Conservation (phyloP, 2,797 vertebrate species). For the Sebastes aleutianus region DNA sequence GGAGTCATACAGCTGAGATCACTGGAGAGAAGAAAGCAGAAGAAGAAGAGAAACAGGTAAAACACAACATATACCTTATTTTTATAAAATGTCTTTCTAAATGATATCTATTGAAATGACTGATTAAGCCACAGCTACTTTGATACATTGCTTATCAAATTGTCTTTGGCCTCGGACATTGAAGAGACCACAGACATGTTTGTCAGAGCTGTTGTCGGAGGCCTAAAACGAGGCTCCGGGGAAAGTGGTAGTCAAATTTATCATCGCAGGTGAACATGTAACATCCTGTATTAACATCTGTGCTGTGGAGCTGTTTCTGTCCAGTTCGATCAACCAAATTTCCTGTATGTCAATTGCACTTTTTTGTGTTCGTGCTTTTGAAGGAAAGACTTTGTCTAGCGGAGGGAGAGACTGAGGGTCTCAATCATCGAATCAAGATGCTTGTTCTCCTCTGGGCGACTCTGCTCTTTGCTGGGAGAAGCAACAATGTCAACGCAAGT, state of each 20-base stretch:
- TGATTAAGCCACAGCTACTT: too few species aligned
- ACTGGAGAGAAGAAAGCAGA: neutral
- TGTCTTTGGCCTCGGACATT: neutral
- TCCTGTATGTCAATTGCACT: neutral
- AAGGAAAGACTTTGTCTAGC: too few species aligned
- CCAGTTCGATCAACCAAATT: slow-evolving; percentile 1
- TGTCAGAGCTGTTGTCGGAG: neutral
- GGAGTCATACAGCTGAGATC: neutral
- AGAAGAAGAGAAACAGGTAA: neutral
- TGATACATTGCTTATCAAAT: neutral
- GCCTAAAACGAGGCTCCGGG: neutral
- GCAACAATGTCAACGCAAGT: neutral
- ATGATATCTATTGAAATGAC: neutral
- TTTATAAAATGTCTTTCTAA: neutral
- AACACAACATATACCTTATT: neutral
- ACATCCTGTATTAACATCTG: slow-evolving; percentile 6
- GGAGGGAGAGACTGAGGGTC: neutral
- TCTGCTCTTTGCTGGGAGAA: slow-evolving; percentile 17
- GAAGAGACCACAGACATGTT: neutral
- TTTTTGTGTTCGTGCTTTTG: neutral
- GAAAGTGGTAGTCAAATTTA: slow-evolving; percentile 12
- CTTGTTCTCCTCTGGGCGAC: slow-evolving; percentile 18
- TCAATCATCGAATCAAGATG: slow-evolving; percentile 9
- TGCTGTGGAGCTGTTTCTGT: neutral
- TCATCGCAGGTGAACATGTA: neutral